Base-by-base conservation (phyloP, 2,113 vertebrate genomes). In the Petrocephalus zakoni region DNA sequence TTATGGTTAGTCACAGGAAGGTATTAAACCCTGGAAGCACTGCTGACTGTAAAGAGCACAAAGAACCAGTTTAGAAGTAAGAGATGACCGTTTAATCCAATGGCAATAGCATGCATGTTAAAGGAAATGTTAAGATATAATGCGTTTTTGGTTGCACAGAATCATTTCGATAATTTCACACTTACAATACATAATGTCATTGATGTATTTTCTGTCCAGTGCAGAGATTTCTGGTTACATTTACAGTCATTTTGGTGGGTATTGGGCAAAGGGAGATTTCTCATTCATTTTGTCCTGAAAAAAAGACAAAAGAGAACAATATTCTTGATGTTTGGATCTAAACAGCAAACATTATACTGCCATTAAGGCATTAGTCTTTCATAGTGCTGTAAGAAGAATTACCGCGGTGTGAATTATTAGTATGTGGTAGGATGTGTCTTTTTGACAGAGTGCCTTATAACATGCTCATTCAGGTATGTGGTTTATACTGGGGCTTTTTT, bases 211-310 rank as follows among this genome's bases (percentile, higher is more conserved):
- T 81, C 37, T 22, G 17, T 61, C 34, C 55, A 47, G 46, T 21
- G 19, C 82, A 42, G 11, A 58, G 47, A 5, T 25, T 68, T 58
- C n/a, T 22, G 37, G 10, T 5, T 13, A 47, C 55, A 88, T 15
- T 72, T 42, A 7, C 47, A 6, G 53, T 94, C 91, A 95, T 91
- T 96, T 95, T 0, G 93, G 93, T 3, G 90, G 89, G n/a, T 91
- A 92, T 0, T 87, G 93, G 3, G 96, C 94, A 47, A 95, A 91
- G 0, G 95, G 94, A 86, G 94, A 94, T 3, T 85, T 90, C 90
- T 96, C 96, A 0, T 78, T 93, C 89, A 96, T 90, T 15, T 94
- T 94, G 47, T 90, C 91, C 96, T 97, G 88, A 88, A 55, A 55
- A 81, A 42, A 90, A 89, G 55, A 82, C n/a, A 2, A 90, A 89